These are phyloP conservation scores for Perca fluviatilis DNA, from an alignment of 2,113 vertebrate species.

Conservation along the genomic window DNA sequence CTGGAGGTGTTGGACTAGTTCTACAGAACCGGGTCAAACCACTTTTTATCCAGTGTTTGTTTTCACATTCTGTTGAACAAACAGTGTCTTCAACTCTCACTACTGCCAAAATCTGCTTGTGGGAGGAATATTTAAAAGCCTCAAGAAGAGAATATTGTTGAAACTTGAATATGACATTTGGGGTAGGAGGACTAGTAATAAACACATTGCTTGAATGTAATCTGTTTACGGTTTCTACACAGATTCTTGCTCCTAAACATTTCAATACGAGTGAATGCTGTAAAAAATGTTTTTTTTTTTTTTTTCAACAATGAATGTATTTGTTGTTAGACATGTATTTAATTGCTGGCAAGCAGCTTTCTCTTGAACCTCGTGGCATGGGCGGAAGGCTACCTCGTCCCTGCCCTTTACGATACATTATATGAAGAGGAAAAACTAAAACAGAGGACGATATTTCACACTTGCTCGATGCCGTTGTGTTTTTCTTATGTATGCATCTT, in stretches of 20 bases:
- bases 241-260: conserved; percentile 66
- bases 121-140: conserved; percentile 46
- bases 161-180: conserved; percentile 61
- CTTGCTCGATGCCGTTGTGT: conserved; percentile 59
- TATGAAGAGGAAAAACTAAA: conserved; percentile 39
- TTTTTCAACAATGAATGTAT: conserved; percentile 78
- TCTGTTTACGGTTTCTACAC: conserved; percentile 74
- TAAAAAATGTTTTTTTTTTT: conserved; percentile 38
- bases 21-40: conserved; percentile 20
- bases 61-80: conserved; percentile 37
- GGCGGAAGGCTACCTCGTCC: background rate
- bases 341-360: conserved; percentile 63
- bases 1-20: conserved; percentile 44
- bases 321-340: conserved; percentile 73
- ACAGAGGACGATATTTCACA: conserved; percentile 49
- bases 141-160: conserved; percentile 34
- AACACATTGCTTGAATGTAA: conserved; percentile 81
- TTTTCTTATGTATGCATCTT: conserved; percentile 79
- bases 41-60: conserved; percentile 29
- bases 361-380: conserved; percentile 41
- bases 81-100: conserved; percentile 61
- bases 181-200: conserved; percentile 31
- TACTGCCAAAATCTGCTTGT: conserved; percentile 77
- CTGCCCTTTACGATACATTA: conserved; percentile 35
- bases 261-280: conserved; percentile 67